phyloP scores from a whole-genome alignment of 2,113 vertebrate genomes.

The Vulpes lagopus region DNA sequence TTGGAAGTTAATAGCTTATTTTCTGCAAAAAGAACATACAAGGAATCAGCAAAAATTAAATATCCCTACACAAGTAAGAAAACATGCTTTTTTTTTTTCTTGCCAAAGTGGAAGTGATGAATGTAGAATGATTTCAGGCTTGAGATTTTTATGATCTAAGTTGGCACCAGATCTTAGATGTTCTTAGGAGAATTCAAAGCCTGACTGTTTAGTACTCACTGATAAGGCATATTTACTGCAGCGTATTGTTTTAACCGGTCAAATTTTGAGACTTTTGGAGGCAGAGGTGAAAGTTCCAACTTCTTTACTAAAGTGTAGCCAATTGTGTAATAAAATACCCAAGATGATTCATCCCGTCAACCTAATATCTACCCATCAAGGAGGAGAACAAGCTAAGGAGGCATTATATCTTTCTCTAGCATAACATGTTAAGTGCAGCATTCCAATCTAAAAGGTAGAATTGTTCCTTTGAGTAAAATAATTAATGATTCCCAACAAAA shows the following conservation, averaged over 20 bases:
- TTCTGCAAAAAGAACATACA: conserved; percentile 43
- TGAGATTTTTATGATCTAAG: conserved; percentile 80
- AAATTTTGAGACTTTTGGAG: conserved; percentile 86
- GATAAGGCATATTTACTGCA: conserved; percentile 70
- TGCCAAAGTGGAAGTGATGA: conserved; percentile 54
- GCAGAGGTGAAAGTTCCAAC: conserved; percentile 88
- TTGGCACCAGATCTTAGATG: conserved; percentile 62
- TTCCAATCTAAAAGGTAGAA: conserved; percentile 89
- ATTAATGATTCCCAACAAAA: conserved; percentile 78
- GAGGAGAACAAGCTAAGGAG: conserved; percentile 88
- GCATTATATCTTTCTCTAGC: conserved; percentile 88
- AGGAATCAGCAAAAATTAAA: conserved; percentile 46
- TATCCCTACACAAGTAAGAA: background rate
- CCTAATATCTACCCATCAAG: conserved; percentile 89
- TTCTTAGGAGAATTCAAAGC: conserved; percentile 76
- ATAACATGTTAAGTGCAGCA: conserved; percentile 86
- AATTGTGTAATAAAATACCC: conserved; percentile 88
- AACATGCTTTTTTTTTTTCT: background rate
- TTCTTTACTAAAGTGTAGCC: conserved; percentile 83
- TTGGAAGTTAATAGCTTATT: conserved; percentile 1
- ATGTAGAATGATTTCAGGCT: conserved; percentile 74
- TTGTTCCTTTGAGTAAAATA: conserved; percentile 90
- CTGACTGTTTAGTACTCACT: conserved; percentile 60
- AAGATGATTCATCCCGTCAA: conserved; percentile 89
- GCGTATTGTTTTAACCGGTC: conserved; percentile 84